Base-by-base conservation (phyloP, 2,113 vertebrate species). In the Dicrurus megarhynchus region DNA sequence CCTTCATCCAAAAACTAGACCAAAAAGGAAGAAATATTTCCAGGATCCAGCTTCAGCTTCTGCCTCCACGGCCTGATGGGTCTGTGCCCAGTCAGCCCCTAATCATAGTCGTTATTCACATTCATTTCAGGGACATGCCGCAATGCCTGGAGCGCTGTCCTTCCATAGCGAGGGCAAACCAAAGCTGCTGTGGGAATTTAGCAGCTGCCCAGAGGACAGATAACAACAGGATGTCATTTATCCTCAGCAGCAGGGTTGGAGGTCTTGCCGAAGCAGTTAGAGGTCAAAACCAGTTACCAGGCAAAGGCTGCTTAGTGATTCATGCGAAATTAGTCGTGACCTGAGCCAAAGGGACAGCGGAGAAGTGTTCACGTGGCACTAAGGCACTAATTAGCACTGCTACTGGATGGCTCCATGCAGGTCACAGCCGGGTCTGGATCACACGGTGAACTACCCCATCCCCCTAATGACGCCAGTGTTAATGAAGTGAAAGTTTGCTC, bases 161-260 rank as follows among this genome's bases (percentile, higher is more conserved):
- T 53, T 68, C 32, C 0, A 17, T 6, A 3, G 30, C 28, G 63
- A 53, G 6, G 2, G 71, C 90, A 78, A 77, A 37, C 15, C 24
- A 1, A 64, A 81, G 60, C 69, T 70, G 71, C 78, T 77, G 59
- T 49, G 85, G 75, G 95, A 93, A 82, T 75, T 74, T 1, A 83
- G 83, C 78, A 77, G 95, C 90, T 94, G 79, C 37, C 52, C 64
- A 41, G 52, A 84, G 64, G 50, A 83, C 63, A 90, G 91, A 94
- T 83, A 93, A 83, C 71, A 87, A 73, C 87, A 96, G 92, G 87
- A 95, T 96, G 79, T 90, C 92, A 86, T 96, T 94, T 88, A 78
- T 94, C 76, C 42, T 84, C 23, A 0, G 61, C 3, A 3, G 49
- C 85, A 56, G 79, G 79, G 52, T 44, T 75, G 53, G 84, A 91